phyloP scores from a whole-genome alignment of 2,888 invertebrate genomes.

The Baronia brevicornis region DNA sequence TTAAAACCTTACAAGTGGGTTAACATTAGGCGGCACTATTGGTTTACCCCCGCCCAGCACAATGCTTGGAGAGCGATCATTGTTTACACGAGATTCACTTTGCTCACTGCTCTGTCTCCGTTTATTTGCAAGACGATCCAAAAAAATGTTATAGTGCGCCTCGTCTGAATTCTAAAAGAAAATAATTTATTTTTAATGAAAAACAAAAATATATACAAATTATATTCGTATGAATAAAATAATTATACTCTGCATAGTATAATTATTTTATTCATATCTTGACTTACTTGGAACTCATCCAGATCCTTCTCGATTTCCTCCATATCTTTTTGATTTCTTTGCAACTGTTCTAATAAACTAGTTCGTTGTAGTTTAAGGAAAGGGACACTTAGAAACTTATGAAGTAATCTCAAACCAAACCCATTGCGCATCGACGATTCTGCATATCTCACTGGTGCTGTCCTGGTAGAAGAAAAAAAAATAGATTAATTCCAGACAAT shows the following conservation, averaged over 20 bases:
- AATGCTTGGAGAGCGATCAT: slow-evolving; percentile 63
- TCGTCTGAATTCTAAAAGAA: slow-evolving; percentile 78
- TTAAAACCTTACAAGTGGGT: slow-evolving; percentile 51
- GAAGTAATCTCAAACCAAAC: slow-evolving; percentile 92
- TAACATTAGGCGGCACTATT: slow-evolving; percentile 57
- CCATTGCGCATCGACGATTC: slow-evolving; percentile 97
- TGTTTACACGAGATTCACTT: slow-evolving; percentile 40
- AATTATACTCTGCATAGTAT: not conserved
- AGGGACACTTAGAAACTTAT: slow-evolving; percentile 96
- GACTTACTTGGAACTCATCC: slow-evolving; percentile 80
- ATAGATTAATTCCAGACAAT: not conserved
- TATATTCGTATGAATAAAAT: not conserved
- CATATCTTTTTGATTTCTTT: slow-evolving; percentile 89
- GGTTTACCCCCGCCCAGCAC: slow-evolving; percentile 67
- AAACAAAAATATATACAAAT: too few relatives aligned
- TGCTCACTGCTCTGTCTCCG: slow-evolving; percentile 83
- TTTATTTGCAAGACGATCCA: slow-evolving; percentile 84
- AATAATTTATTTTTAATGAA: too few relatives aligned
- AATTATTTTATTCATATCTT: not conserved
- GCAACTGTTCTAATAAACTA: slow-evolving; percentile 87
- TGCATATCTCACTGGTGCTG: slow-evolving; percentile 86
- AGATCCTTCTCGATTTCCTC: slow-evolving; percentile 84
- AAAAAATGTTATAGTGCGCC: slow-evolving; percentile 82
- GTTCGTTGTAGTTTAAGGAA: slow-evolving; percentile 93
- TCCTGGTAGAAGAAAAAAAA: slow-evolving; percentile 37